Conservation (phyloP, 2,888 invertebrate genomes). For the Calephelis perditalis region DNA sequence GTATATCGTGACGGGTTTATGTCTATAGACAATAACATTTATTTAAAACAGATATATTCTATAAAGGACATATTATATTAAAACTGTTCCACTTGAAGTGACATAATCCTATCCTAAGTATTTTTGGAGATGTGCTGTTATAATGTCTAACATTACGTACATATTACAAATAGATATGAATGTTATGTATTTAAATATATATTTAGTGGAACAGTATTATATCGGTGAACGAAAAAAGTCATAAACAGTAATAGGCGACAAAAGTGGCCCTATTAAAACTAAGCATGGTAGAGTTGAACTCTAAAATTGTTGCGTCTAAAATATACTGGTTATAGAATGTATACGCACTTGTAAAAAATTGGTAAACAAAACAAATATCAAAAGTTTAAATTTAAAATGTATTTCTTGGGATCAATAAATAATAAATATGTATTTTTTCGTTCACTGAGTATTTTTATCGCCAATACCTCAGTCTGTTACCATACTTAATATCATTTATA, state of each 20-base stretch:
- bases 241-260: too few relatives aligned
- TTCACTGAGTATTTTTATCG: background rate
- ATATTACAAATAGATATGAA: constrained; percentile 28
- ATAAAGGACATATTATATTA: constrained; percentile 30
- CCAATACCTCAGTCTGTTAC: constrained; percentile 61
- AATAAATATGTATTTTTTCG: too few relatives aligned
- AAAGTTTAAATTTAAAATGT: too few relatives aligned
- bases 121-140: constrained; percentile 26
- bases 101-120: constrained; percentile 20
- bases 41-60: constrained; percentile 6
- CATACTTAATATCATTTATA: constrained; percentile 29
- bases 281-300: too few relatives aligned
- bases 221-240: constrained; percentile 9
- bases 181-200: constrained; percentile 35
- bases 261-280: too few relatives aligned
- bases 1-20: background rate
- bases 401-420: too few relatives aligned
- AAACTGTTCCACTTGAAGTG: constrained; percentile 37
- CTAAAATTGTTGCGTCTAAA: too few relatives aligned
- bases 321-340: too few relatives aligned
- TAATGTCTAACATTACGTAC: constrained; percentile 21
- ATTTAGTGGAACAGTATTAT: constrained; percentile 50
- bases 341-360: too few relatives aligned
- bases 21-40: constrained; percentile 8
- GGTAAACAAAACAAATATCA: too few relatives aligned